Evolutionary conservation across 2,888 invertebrate species (phyloP).

Genomic region (Fragum whitleyi): DNA sequence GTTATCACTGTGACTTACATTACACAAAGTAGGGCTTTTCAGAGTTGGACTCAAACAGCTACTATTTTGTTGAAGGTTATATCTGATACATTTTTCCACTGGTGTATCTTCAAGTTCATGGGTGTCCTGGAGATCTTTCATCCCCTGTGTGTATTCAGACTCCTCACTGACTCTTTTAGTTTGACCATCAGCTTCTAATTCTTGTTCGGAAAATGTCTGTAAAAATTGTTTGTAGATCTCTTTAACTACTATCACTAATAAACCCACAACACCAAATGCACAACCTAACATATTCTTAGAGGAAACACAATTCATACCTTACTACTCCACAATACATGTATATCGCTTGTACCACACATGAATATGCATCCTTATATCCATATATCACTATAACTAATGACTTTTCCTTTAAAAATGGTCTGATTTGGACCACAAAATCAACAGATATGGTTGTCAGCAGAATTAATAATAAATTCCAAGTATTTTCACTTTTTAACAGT

Average conservation of each 20-base stretch:
- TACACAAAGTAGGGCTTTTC: neutral
- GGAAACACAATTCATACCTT: neutral
- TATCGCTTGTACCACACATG: neutral
- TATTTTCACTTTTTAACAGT: no score
- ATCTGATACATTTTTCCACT: neutral
- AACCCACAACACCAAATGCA: constrained; percentile 3
- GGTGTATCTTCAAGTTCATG: neutral
- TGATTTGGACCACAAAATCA: no score
- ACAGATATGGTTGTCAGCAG: no score
- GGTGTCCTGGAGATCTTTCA: neutral
- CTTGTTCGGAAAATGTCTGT: neutral
- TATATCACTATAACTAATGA: no score
- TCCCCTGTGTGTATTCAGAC: neutral
- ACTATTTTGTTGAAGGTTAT: neutral
- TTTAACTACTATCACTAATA: neutral
- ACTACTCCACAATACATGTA: neutral
- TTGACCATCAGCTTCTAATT: neutral
- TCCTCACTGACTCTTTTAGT: neutral
- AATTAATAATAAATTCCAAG: no score
- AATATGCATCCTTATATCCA: no score
- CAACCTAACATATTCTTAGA: neutral
- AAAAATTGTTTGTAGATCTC: constrained; percentile 19
- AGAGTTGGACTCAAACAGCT: neutral
- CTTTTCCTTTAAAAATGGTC: no score
- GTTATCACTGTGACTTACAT: neutral